Conservation (phyloP, 2,113 vertebrate species). For the Blennius ocellaris region DNA sequence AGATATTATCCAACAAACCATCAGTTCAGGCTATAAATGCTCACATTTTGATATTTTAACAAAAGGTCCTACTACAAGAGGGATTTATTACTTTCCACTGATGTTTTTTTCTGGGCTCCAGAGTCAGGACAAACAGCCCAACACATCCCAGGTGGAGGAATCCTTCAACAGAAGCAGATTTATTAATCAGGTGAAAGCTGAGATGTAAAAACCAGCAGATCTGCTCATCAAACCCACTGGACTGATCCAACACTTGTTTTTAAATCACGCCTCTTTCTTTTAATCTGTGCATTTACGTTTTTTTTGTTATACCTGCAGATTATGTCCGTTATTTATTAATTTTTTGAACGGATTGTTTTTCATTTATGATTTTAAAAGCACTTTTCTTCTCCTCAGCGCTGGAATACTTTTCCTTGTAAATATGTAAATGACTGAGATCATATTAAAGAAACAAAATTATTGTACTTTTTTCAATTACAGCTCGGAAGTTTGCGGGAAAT, state of each 20-base stretch:
- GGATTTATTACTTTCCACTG: conserved; percentile 10
- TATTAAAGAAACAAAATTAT: conserved; percentile 63
- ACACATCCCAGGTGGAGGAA: conserved; percentile 29
- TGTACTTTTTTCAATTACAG: conserved; percentile 68
- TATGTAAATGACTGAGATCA: conserved; percentile 72
- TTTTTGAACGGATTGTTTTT: conserved; percentile 57
- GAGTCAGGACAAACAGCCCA: conserved; percentile 36
- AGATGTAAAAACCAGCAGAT: background rate
- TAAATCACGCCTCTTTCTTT: background rate
- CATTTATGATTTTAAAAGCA: conserved; percentile 74
- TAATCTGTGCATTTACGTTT: background rate
- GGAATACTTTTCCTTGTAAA: conserved; percentile 75
- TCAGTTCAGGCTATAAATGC: background rate
- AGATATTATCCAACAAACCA: no score
- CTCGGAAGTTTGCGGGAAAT: conserved; percentile 56
- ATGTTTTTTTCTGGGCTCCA: conserved; percentile 7
- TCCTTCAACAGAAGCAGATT: background rate
- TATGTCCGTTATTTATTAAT: background rate
- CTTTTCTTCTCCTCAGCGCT: conserved; percentile 72
- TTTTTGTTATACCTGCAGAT: background rate
- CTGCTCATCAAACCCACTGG: background rate
- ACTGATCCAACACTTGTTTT: conserved; percentile 23
- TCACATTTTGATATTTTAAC: no score
- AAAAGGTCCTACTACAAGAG: background rate
- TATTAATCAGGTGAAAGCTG: conserved; percentile 11